phyloP scores from a whole-genome alignment of 2,797 vertebrate genomes.

The Okamejei kenojei region DNA sequence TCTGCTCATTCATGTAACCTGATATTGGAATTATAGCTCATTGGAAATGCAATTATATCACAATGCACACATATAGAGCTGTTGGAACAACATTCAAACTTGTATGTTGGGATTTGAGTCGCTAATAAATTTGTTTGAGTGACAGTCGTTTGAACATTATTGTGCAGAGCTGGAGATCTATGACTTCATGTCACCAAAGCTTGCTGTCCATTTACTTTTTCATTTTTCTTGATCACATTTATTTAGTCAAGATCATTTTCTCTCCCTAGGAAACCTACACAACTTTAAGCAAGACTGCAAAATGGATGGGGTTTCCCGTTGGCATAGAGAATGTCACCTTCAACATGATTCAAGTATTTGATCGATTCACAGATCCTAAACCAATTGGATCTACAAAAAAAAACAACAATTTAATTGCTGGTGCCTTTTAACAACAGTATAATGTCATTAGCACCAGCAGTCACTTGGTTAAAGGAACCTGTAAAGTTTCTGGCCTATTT shows the following conservation, averaged over 20 bases:
- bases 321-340: background rate
- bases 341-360: conserved; percentile 5
- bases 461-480: conserved; percentile 15
- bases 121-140: too few relatives aligned
- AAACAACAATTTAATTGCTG: conserved; percentile 18
- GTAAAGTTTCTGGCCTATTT: background rate
- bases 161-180: background rate
- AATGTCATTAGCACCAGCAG: conserved; percentile 14
- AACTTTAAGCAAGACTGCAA: conserved; percentile 9
- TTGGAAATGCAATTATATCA: background rate
- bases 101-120: background rate
- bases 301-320: background rate
- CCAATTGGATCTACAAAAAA: background rate
- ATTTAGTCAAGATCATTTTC: conserved; percentile 13
- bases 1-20: background rate
- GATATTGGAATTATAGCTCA: background rate
- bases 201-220: background rate
- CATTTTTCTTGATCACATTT: background rate
- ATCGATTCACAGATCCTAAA: conserved; percentile 27
- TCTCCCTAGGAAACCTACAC: background rate
- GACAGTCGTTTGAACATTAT: background rate
- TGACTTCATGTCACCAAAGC: background rate
- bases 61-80: background rate
- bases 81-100: background rate
- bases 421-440: background rate